These are phyloP conservation scores for Steinernema carpocapsae DNA, from an alignment of 2,888 invertebrate genomes.

Conservation along the genomic window DNA sequence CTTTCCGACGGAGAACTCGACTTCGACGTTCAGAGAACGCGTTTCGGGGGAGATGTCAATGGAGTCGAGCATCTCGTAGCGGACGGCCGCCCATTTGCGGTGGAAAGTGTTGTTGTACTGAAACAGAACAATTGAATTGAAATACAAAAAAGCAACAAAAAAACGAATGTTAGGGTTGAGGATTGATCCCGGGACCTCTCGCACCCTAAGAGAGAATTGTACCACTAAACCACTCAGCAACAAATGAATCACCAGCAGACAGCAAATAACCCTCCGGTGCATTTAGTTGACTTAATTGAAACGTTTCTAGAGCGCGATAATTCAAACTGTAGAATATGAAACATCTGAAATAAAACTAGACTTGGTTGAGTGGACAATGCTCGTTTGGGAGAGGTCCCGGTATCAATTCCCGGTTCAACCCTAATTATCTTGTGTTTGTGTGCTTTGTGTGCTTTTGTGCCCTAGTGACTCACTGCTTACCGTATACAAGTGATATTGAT, in stretches of 20 bases:
- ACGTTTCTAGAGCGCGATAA: no score
- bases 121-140: no score
- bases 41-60: neutral
- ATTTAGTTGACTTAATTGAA: no score
- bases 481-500: no score
- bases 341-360: no score
- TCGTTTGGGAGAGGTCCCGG: slow-evolving; percentile 65
- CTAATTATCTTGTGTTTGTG: slow-evolving; percentile 18
- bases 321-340: no score
- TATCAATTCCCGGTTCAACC: slow-evolving; percentile 62
- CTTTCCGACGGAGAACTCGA: neutral
- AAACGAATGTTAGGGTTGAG: no score
- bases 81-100: neutral
- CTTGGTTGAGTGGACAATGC: slow-evolving; percentile 65
- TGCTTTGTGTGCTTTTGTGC: no score
- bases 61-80: neutral
- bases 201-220: slow-evolving; percentile 65
- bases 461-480: no score
- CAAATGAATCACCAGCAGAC: neutral
- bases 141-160: no score
- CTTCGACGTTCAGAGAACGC: neutral
- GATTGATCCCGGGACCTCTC: no score
- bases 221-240: slow-evolving; percentile 64
- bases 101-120: neutral
- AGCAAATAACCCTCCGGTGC: no score